Conservation (phyloP, 2,113 vertebrate species). For the Lipotes vexillifer region DNA sequence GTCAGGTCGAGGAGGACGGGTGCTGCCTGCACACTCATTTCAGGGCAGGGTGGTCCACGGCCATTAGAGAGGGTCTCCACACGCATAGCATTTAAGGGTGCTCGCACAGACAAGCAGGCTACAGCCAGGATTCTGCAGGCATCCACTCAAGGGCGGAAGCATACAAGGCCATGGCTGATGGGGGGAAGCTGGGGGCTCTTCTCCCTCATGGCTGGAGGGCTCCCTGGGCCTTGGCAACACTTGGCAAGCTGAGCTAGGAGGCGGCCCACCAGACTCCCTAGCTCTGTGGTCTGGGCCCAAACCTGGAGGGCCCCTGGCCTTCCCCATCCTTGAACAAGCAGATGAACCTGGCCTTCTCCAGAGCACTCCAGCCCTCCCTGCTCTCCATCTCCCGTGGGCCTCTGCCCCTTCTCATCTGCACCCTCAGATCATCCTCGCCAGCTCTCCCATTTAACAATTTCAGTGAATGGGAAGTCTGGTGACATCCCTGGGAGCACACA, state of each 20-base stretch:
- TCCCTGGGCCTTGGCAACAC: background rate
- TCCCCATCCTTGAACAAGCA: background rate
- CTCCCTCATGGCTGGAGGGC: background rate
- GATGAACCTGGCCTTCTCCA: background rate
- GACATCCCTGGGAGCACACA: fast-evolving
- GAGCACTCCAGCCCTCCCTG: background rate
- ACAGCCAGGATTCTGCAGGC: conserved; percentile 19
- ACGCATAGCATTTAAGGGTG: background rate
- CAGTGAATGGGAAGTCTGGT: background rate
- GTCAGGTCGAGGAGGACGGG: background rate
- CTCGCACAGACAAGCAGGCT: conserved; percentile 42
- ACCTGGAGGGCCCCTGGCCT: background rate
- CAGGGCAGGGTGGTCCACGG: background rate
- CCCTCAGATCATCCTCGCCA: background rate
- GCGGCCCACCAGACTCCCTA: background rate
- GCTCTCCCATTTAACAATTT: background rate
- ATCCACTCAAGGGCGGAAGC: background rate
- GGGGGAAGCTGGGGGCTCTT: background rate
- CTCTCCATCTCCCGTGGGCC: background rate
- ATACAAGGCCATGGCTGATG: background rate
- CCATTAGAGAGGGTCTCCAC: conserved; percentile 25
- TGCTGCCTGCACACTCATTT: conserved; percentile 30
- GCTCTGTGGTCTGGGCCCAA: background rate
- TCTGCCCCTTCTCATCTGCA: background rate
- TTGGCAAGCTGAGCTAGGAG: background rate